phyloP scores from a whole-genome alignment of 2,888 invertebrate genomes.

The Nomada ruficornis region DNA sequence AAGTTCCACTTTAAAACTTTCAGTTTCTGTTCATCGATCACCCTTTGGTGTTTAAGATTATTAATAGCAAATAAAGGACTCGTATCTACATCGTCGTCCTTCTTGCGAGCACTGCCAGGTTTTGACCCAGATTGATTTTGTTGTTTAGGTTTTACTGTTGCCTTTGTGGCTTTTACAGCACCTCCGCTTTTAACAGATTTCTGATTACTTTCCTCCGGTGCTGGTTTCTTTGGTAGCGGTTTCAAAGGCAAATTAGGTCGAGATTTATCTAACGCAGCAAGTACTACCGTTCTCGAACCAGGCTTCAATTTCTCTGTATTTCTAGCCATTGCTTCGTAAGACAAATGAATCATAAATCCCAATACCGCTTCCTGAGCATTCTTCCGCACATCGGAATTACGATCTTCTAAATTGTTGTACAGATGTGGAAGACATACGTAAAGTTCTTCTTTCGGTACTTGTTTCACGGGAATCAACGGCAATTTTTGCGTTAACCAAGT shows the following conservation, averaged over 20 bases:
- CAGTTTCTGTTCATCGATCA: conserved; percentile 96
- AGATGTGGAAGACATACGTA: conserved; percentile 90
- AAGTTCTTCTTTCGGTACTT: conserved; percentile 93
- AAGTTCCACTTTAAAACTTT: conserved; percentile 98
- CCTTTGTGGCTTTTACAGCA: conserved; percentile 84
- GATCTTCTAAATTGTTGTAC: conserved; percentile 94
- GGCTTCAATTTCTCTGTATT: conserved; percentile 93
- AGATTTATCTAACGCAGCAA: conserved; percentile 93
- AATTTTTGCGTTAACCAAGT: conserved; percentile 94
- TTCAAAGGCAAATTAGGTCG: conserved; percentile 93
- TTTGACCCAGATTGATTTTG: conserved; percentile 65
- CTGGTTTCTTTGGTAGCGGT: conserved; percentile 87
- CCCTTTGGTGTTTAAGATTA: conserved; percentile 95
- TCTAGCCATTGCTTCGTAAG: conserved; percentile 92
- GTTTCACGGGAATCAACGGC: conserved; percentile 89
- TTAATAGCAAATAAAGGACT: conserved; percentile 89
- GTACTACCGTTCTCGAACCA: conserved; percentile 91
- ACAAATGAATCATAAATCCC: conserved; percentile 96
- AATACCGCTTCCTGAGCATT: conserved; percentile 95
- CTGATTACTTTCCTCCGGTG: conserved; percentile 86
- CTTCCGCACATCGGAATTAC: conserved; percentile 95
- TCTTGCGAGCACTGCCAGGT: conserved; percentile 87
- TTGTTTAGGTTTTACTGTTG: conserved; percentile 84
- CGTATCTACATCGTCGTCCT: conserved; percentile 93
- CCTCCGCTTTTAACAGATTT: conserved; percentile 87